These are phyloP conservation scores for Phymastichus coffea DNA, from an alignment of 1,140 invertebrate species.

Conservation along the genomic window DNA sequence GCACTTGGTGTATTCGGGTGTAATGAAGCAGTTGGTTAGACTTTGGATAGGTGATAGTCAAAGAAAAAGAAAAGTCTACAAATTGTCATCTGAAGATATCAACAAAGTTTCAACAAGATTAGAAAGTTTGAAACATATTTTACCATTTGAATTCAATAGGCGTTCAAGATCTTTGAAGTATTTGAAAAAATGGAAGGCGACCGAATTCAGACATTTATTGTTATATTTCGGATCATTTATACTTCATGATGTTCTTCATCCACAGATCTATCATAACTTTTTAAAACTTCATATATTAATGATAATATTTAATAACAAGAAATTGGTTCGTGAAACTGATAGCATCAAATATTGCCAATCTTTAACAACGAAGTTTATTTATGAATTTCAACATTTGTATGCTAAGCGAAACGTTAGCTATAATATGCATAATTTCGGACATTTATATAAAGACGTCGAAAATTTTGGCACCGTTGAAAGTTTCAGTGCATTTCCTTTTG, in stretches of 20 bases:
- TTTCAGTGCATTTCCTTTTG: slow-evolving; percentile 26
- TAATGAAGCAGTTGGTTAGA: slow-evolving; percentile 35
- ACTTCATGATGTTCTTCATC: slow-evolving; percentile 25
- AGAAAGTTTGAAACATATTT: not conserved
- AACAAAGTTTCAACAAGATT: not conserved
- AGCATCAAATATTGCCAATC: slow-evolving; percentile 21
- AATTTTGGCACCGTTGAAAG: slow-evolving; percentile 30
- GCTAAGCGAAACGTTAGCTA: slow-evolving; percentile 26
- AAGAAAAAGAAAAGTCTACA: slow-evolving; percentile 11
- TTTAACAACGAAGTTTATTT: slow-evolving; percentile 30
- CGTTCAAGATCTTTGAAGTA: slow-evolving; percentile 35
- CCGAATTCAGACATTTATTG: slow-evolving; percentile 41
- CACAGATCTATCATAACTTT: slow-evolving; percentile 29
- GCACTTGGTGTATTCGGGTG: slow-evolving; percentile 36
- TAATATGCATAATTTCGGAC: slow-evolving; percentile 34
- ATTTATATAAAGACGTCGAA: slow-evolving; percentile 33
- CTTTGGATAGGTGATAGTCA: slow-evolving; percentile 29
- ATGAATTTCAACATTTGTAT: slow-evolving; percentile 26
- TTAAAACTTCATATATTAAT: slow-evolving; percentile 25
- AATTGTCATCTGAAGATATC: not conserved
- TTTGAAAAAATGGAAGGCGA: slow-evolving; percentile 41
- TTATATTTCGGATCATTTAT: slow-evolving; percentile 38
- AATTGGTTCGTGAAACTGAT: not conserved
- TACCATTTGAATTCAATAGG: slow-evolving; percentile 38
- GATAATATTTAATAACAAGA: slow-evolving; percentile 17